These are phyloP conservation scores for Eidolon helvum DNA, from an alignment of 2,113 vertebrate genomes.

Conservation along the genomic window DNA sequence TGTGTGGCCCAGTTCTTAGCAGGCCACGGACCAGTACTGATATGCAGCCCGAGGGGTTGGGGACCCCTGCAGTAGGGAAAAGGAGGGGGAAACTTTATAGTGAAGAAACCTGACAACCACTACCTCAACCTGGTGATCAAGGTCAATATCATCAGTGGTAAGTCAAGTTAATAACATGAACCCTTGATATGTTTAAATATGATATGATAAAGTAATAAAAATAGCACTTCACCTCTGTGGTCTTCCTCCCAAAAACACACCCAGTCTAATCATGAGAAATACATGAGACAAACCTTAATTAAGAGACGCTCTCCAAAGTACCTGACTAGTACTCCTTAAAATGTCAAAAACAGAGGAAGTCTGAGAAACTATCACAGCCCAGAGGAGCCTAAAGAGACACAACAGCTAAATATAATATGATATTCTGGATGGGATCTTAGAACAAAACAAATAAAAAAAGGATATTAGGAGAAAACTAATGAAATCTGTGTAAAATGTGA, in stretches of 20 bases:
- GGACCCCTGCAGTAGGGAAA: no score
- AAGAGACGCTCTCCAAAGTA: background rate
- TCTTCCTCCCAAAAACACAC: background rate
- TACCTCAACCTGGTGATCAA: background rate
- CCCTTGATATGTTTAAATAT: background rate
- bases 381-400: background rate
- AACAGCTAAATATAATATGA: background rate
- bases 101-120: background rate
- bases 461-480: background rate
- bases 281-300: background rate
- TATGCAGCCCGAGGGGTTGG: no score
- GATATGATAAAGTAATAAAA: background rate
- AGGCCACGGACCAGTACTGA: no score
- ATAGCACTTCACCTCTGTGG: background rate
- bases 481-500: background rate
- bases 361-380: background rate
- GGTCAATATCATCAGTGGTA: background rate
- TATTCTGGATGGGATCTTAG: background rate
- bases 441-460: background rate
- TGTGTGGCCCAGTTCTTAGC: no score
- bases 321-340: background rate
- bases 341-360: background rate
- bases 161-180: background rate
- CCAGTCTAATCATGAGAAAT: background rate
- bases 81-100: background rate